These are phyloP conservation scores for Byasa hedistus DNA, from an alignment of 2,888 invertebrate genomes.

Conservation along the genomic window DNA sequence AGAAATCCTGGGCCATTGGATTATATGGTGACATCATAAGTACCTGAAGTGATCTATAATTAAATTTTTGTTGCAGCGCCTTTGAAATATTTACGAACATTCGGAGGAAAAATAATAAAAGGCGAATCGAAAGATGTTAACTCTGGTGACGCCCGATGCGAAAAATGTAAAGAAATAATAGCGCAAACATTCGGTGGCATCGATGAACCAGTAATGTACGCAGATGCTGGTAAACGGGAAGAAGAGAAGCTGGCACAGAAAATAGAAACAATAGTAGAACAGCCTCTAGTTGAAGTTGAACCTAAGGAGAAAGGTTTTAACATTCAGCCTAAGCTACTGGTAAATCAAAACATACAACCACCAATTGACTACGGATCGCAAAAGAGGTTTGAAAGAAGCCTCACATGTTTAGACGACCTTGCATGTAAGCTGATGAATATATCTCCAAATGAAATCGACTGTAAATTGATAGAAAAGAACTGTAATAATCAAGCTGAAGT, in stretches of 20 bases:
- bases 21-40: too few species aligned
- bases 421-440: constrained; percentile 34
- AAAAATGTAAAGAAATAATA: constrained; percentile 39
- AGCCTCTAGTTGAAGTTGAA: constrained; percentile 47
- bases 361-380: neutral
- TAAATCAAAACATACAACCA: constrained; percentile 31
- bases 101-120: constrained; percentile 17
- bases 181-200: constrained; percentile 37
- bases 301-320: constrained; percentile 46
- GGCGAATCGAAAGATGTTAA: constrained; percentile 21
- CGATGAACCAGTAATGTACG: constrained; percentile 22
- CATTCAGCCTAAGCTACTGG: constrained; percentile 43
- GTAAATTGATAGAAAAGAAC: neutral
- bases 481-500: neutral
- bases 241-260: constrained; percentile 52
- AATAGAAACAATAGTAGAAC: constrained; percentile 52
- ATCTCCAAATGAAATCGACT: constrained; percentile 42
- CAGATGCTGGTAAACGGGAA: constrained; percentile 43
- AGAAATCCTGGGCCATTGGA: too few species aligned
- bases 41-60: too few species aligned
- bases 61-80: constrained; percentile 9
- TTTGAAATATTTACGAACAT: constrained; percentile 24
- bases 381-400: constrained; percentile 39
- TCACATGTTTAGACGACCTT: constrained; percentile 31
- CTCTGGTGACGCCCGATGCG: constrained; percentile 28